phyloP scores from a whole-genome alignment of 2,888 invertebrate genomes.

The Uropetala carovei region DNA sequence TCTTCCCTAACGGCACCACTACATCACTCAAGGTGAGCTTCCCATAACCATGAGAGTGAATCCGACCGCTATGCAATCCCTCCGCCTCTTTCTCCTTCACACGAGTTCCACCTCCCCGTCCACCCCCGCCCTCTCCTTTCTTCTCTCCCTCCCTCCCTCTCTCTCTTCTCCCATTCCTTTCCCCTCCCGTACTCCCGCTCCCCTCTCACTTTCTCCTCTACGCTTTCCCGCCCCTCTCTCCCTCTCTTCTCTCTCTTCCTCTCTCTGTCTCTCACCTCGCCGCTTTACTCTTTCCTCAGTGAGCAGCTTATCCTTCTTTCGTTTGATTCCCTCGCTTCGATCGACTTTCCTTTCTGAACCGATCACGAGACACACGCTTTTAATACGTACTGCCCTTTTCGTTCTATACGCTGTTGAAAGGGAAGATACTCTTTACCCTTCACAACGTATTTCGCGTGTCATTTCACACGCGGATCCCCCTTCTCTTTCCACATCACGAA shows the following conservation, averaged over 20 bases:
- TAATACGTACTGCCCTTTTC: too few species aligned
- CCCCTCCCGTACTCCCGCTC: constrained; percentile 71
- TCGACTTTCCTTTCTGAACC: constrained; percentile 50
- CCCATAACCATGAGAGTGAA: constrained; percentile 38
- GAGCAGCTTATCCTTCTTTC: background rate
- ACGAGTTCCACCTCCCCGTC: background rate
- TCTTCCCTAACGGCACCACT: constrained; percentile 44
- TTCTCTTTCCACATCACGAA: too few species aligned
- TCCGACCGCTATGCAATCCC: constrained; percentile 52
- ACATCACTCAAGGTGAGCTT: constrained; percentile 61
- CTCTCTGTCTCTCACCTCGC: constrained; percentile 44
- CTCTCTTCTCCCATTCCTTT: too few species aligned
- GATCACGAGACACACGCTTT: constrained; percentile 36
- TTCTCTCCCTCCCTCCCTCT: background rate
- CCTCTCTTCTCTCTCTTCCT: constrained; percentile 66
- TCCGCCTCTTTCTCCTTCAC: background rate
- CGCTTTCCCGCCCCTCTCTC: constrained; percentile 66
- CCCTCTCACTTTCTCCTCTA: constrained; percentile 69
- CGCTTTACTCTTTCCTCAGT: background rate
- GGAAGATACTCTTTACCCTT: background rate
- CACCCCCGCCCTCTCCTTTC: background rate
- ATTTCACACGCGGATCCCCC: too few species aligned
- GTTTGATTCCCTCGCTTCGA: background rate
- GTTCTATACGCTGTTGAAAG: background rate
- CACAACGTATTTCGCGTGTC: background rate